Evolutionary conservation across 2,113 vertebrate genomes (phyloP).

Genomic region (Globicephala melas): DNA sequence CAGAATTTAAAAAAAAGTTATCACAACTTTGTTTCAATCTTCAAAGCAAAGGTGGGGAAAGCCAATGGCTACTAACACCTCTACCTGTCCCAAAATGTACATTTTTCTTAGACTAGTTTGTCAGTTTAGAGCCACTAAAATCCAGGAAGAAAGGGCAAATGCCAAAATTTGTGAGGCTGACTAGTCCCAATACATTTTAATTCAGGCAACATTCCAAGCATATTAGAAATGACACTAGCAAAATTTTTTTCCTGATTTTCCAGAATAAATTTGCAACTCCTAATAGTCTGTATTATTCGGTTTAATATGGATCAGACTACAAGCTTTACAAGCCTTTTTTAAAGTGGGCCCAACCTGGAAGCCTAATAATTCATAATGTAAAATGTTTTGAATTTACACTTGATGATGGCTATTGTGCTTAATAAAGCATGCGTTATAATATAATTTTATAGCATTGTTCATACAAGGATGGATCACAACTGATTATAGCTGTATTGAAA

Average conservation of each 20-base stretch:
- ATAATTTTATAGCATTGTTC: slow-evolving; percentile 40
- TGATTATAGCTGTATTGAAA: neutral
- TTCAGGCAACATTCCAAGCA: neutral
- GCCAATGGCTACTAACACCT: neutral
- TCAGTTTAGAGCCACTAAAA: neutral
- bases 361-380: slow-evolving; percentile 26
- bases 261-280: neutral
- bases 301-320: neutral
- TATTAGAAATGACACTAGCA: slow-evolving; percentile 21
- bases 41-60: neutral
- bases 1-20: neutral
- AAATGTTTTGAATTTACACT: slow-evolving; percentile 49
- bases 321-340: neutral
- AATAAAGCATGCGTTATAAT: slow-evolving; percentile 34
- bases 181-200: neutral
- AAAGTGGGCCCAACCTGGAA: neutral
- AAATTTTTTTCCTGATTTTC: neutral
- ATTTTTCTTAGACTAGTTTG: neutral
- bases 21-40: neutral
- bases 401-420: slow-evolving; percentile 9
- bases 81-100: neutral
- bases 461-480: slow-evolving; percentile 5
- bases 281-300: slow-evolving; percentile 5
- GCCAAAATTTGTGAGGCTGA: neutral
- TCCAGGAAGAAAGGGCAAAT: neutral